phyloP scores from a whole-genome alignment of 2,797 vertebrate species.

The Erethizon dorsatum region DNA sequence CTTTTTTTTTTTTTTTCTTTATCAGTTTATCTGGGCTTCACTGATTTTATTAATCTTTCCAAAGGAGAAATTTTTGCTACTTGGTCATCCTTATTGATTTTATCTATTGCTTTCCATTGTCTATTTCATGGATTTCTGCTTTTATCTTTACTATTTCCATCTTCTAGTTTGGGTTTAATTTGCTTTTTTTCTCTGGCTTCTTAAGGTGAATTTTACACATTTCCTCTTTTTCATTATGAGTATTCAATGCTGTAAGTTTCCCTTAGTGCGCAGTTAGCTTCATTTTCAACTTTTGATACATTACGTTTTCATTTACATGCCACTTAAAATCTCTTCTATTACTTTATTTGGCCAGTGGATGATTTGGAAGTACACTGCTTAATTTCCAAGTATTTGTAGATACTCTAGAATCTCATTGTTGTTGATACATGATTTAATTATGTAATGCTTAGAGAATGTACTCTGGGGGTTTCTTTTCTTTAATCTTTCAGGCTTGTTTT shows the following conservation, averaged over 20 bases:
- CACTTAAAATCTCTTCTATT: slow-evolving; percentile 65
- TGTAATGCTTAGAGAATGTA: not conserved
- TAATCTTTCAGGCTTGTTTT: slow-evolving; percentile 16
- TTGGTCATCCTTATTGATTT: slow-evolving; percentile 30
- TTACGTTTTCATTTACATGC: slow-evolving; percentile 40
- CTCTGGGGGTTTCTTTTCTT: slow-evolving; percentile 12
- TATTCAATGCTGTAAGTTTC: slow-evolving; percentile 48
- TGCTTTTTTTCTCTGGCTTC: not conserved
- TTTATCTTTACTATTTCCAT: slow-evolving; percentile 63
- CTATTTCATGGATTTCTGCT: slow-evolving; percentile 42
- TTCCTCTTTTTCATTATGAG: slow-evolving; percentile 3
- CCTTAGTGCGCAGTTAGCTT: slow-evolving; percentile 45
- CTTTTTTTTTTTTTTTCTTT: not conserved
- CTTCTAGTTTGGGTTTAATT: not conserved
- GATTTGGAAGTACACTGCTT: slow-evolving; percentile 39
- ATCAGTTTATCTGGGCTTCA: not conserved
- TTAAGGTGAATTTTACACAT: slow-evolving; percentile 23
- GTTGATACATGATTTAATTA: slow-evolving; percentile 52
- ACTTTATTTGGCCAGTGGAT: slow-evolving; percentile 5
- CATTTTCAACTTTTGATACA: slow-evolving; percentile 40
- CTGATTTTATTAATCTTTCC: slow-evolving; percentile 43
- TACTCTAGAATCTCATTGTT: slow-evolving; percentile 45
- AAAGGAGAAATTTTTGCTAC: not conserved
- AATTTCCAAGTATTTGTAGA: slow-evolving; percentile 47
- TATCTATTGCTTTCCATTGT: slow-evolving; percentile 17